phyloP scores from a whole-genome alignment of 2,113 vertebrate species.

The Oryzias woworae region DNA sequence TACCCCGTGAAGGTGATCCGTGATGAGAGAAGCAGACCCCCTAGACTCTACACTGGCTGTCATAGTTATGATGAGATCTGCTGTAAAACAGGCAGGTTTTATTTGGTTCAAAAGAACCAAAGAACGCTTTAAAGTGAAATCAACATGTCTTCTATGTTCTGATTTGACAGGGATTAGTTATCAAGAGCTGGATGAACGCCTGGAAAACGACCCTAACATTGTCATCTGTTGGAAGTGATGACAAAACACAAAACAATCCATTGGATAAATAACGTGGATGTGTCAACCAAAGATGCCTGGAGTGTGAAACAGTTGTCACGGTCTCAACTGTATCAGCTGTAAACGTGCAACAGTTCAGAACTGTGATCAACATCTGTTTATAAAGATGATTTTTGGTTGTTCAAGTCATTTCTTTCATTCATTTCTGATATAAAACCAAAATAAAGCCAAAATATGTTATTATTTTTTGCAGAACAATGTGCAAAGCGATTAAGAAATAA shows the following conservation, averaged over 20 bases:
- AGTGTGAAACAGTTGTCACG: not conserved
- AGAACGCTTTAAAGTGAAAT: not conserved
- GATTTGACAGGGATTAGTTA: constrained; percentile 90
- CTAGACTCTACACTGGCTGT: constrained; percentile 91
- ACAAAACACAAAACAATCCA: not conserved
- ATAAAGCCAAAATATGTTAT: too few species aligned
- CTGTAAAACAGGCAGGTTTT: constrained; percentile 90
- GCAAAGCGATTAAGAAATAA: too few species aligned
- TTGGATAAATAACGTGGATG: constrained; percentile 2
- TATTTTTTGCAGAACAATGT: too few species aligned
- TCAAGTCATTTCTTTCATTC: too few species aligned
- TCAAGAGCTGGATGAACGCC: constrained; percentile 91
- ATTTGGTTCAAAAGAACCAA: not conserved
- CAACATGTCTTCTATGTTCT: constrained; percentile 1
- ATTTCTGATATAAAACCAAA: too few species aligned
- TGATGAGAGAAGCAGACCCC: constrained; percentile 87
- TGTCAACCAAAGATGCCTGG: constrained; percentile 52
- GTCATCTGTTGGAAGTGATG: constrained; percentile 88
- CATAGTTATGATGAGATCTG: constrained; percentile 99
- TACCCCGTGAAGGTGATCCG: constrained; percentile 89
- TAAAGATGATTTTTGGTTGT: too few species aligned
- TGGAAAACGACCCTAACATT: constrained; percentile 97
- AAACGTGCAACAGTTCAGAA: too few species aligned
- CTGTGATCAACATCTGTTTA: too few species aligned
- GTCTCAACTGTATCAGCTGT: too few species aligned